Conservation (phyloP, 2,888 invertebrate species). For the Microctonus brassicae region DNA sequence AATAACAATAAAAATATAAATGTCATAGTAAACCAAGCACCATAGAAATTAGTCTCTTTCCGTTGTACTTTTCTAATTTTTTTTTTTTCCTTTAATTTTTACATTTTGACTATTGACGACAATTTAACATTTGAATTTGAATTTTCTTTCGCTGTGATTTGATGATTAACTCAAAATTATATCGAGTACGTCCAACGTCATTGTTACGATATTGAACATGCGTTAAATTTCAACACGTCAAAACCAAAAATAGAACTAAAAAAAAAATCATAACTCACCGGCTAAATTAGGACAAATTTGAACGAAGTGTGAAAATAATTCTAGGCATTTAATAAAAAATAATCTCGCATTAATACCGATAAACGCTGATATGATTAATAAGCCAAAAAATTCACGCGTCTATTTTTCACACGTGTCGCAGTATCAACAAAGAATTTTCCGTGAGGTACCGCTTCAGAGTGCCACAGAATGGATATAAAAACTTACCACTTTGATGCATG, state of each 20-base stretch:
- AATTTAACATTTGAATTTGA: not conserved
- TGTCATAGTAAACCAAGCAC: slow-evolving; percentile 57
- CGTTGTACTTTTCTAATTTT: no score
- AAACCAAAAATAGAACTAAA: slow-evolving; percentile 19
- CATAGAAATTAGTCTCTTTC: slow-evolving; percentile 44
- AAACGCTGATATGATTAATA: not conserved
- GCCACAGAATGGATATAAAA: slow-evolving; percentile 46
- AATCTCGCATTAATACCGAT: not conserved
- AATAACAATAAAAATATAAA: slow-evolving; percentile 32
- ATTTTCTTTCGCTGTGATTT: slow-evolving; percentile 25
- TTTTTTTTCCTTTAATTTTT: no score
- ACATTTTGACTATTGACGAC: not conserved
- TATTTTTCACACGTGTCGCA: slow-evolving; percentile 35
- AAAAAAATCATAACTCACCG: slow-evolving; percentile 12
- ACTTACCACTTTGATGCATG: slow-evolving; percentile 47
- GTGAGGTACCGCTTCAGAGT: slow-evolving; percentile 43
- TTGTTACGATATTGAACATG: slow-evolving; percentile 44
- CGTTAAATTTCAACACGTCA: not conserved
- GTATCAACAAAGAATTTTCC: slow-evolving; percentile 50
- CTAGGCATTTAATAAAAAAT: not conserved
- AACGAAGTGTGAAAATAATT: not conserved
- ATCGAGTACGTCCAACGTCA: slow-evolving; percentile 47
- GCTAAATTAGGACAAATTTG: slow-evolving; percentile 3
- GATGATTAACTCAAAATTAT: slow-evolving; percentile 14
- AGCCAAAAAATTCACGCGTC: slow-evolving; percentile 4